Percentiles rank a stretch among this genome's conserved stretches.
Conservation (phyloP, 2,113 vertebrate species). For the Merops nubicus region DNA sequence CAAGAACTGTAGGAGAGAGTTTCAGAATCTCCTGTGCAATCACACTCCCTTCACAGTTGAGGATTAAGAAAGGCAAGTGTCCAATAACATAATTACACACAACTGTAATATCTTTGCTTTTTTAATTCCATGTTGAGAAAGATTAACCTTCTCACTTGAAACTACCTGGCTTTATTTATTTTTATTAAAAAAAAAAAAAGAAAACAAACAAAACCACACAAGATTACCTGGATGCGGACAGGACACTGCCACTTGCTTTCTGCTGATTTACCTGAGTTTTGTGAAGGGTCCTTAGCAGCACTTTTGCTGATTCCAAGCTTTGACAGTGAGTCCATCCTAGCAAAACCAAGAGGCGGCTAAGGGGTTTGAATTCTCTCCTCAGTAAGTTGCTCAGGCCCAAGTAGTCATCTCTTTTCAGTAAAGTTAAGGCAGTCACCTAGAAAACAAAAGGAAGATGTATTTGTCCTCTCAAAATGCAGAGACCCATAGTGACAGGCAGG, state of each 20-base stretch:
- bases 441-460: neutral
- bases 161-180: neutral
- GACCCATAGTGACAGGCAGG: neutral
- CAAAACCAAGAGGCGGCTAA: constrained; percentile 89
- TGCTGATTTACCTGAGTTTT: constrained; percentile 80
- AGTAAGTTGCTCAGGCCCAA: constrained; percentile 79
- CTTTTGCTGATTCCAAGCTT: constrained; percentile 85
- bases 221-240: neutral
- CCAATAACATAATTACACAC: neutral
- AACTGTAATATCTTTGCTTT: neutral
- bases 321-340: constrained; percentile 93
- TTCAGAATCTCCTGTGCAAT: neutral
- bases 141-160: neutral
- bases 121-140: neutral
- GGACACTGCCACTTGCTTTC: neutral
- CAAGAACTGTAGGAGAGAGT: neutral
- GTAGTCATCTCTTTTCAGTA: constrained; percentile 91
- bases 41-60: neutral
- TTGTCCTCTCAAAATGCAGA: neutral
- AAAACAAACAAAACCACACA: no score
- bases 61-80: neutral
- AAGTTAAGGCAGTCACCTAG: constrained; percentile 90
- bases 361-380: constrained; percentile 86
- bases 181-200: neutral
- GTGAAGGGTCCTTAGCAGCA: constrained; percentile 85